These are phyloP conservation scores for Laupala kohalensis DNA, from an alignment of 1,140 invertebrate species.

Conservation along the genomic window DNA sequence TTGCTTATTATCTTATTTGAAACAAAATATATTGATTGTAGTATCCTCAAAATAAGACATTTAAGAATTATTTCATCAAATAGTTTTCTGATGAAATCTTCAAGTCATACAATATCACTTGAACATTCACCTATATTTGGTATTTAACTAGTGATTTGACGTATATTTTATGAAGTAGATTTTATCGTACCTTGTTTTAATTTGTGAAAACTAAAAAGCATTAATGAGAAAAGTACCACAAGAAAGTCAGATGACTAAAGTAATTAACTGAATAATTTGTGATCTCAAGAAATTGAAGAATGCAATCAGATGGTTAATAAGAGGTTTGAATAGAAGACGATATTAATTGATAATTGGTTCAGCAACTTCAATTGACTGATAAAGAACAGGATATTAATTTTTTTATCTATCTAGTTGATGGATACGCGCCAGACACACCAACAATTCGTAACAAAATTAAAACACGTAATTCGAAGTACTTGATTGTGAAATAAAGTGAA, in stretches of 20 bases:
- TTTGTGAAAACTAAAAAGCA: no score
- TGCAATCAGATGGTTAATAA: neutral
- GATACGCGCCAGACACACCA: neutral
- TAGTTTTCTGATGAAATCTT: no score
- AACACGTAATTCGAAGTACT: neutral
- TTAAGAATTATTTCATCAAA: no score
- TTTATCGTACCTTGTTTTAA: no score
- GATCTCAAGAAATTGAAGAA: neutral
- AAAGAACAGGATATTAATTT: neutral
- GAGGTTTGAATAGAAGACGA: neutral
- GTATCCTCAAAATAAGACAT: no score
- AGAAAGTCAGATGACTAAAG: neutral
- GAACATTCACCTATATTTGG: no score
- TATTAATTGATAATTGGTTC: neutral
- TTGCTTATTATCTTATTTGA: no score
- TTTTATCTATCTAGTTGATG: neutral
- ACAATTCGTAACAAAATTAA: neutral
- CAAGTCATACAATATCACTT: no score
- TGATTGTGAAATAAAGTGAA: neutral
- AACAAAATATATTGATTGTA: no score
- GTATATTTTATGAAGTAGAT: no score
- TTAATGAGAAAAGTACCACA: neutral
- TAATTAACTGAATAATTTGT: no score
- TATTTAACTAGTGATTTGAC: no score
- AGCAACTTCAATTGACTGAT: neutral